Evolutionary conservation across 1,140 invertebrate species (phyloP).

Genomic region (Drosophila lacertosa): DNA sequence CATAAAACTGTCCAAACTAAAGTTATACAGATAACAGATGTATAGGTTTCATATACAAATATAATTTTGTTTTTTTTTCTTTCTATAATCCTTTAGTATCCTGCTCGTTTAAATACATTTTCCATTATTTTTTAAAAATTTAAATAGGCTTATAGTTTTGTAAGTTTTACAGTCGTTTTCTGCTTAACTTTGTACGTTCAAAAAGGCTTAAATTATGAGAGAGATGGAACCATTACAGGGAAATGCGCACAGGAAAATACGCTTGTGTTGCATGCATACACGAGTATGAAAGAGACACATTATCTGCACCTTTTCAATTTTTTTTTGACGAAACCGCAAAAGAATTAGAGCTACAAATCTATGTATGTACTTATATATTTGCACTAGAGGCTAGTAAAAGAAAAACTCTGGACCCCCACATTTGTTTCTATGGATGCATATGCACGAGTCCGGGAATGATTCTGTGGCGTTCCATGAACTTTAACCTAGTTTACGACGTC

Average conservation of each 20-base stretch:
- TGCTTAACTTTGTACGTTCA: not conserved
- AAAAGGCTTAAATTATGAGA: constrained; percentile 30
- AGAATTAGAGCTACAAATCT: constrained; percentile 3
- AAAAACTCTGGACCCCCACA: constrained; percentile 20
- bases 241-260: too few relatives aligned
- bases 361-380: constrained; percentile 38
- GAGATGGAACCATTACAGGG: constrained; percentile 1
- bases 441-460: constrained; percentile 34
- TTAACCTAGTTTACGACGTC: constrained; percentile 51
- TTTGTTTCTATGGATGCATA: not conserved
- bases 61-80: constrained; percentile 3
- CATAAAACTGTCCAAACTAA: constrained; percentile 17
- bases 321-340: not conserved
- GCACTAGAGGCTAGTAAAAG: constrained; percentile 25
- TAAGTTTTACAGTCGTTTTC: constrained; percentile 10
- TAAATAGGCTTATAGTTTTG: constrained; percentile 3
- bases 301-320: not conserved
- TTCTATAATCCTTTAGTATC: constrained; percentile 5
- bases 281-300: not conserved
- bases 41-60: constrained; percentile 32
- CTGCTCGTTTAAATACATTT: constrained; percentile 8
- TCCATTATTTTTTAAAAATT: not conserved
- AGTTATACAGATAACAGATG: constrained; percentile 22
- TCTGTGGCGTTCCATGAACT: constrained; percentile 16
- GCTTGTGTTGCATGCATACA: not conserved